Base-by-base conservation (phyloP, 2,888 invertebrate species). In the Pherbina coryleti region DNA sequence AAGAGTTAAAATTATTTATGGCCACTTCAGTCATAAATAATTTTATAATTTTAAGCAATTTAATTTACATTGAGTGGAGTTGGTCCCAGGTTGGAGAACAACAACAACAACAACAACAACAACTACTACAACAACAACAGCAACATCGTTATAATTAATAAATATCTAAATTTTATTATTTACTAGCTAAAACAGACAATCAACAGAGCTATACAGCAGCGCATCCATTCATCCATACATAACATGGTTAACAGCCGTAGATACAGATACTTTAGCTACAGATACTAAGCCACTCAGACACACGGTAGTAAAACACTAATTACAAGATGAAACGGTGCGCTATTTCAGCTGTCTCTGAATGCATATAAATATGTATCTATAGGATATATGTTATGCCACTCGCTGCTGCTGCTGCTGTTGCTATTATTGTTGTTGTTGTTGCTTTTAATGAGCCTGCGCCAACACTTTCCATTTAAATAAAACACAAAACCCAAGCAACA, bases 21-120 rank as follows among this genome's bases (percentile, higher is more conserved):
- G 83, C 85, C 86, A 84, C 87, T 86, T 87, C 85, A 87, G 86
- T 84, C 86, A 85, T 87, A 86, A 87, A 87, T 86, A 87, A 84
- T 85, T 85, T 87, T 87, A 86, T 85, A 85, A 86, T 87, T 87
- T 87, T 84, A 79, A 79, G 83, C 84, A 85, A 86, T 85, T 86
- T 85, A 84, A 82, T 86, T 84, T 83, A 83, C 85, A 85, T 82
- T 80, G 22, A n/a, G 62, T 31, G n/a, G 8, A 17, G 51, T 37
- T 22, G n/a, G 8, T 8, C n/a, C 4, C 55, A 9, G 34, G 28
- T 28, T 62, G 60, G 22, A 53, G 17, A 17, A 71, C 4, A 19
- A 51, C 55, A 57, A 3, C 11, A 57, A 57, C n/a, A 17, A 3
- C 34, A 19, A 2, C 9, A 31, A 31, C 51, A 67, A 44, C 69